Base-by-base conservation (phyloP, 2,888 invertebrate species). In the Rhagonycha lutea region DNA sequence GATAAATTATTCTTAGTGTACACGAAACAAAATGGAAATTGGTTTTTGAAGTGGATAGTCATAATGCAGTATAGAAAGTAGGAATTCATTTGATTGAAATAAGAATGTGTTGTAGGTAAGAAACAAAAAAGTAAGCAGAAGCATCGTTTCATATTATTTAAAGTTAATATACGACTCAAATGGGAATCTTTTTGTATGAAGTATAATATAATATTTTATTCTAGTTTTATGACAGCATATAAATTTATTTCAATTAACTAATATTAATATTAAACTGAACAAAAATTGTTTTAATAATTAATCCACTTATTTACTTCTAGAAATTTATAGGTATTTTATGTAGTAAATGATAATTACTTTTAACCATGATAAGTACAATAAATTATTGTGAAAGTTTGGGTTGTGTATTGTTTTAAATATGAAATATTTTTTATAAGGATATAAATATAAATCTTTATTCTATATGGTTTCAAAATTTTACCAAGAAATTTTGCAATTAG, bases 1-100 rank as follows among this genome's bases (percentile, higher is more conserved):
- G 72, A 75, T 77, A 75, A 77, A 77, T 77, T 77, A 77, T 75
- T 75, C 77, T 77, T 74, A 72, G 73, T 63, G 73, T 70, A 75
- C 70, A 70, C 77, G 74, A 70, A 76, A 77, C 74, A 73, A 77
- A 77, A 77, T 77, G 77, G 74, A 77, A 75, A 77, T 77, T 77
- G 77, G 74, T 77, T 77, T 77, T 77, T 77, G 69, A 72, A 77
- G 77, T 77, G 74, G 77, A 77, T 77, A 74, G 68, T 77, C 74
- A 77, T 74, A 77, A 77, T 77, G 70, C 62, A 74, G 69, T 71
- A 76, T 63, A 68, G 67, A 63, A 67, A 77, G 65, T 65, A 76
- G 26, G 63, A 72, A 72, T 76, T 76, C 75, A 72, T 76, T 72
- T 71, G 68, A 71, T 73, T 73, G 68, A 70, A 70, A 76, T 70